Percentiles rank a stretch among this genome's conserved stretches.
Evolutionary conservation across 2,888 invertebrate genomes (phyloP).

Genomic region (Beris morrisii): DNA sequence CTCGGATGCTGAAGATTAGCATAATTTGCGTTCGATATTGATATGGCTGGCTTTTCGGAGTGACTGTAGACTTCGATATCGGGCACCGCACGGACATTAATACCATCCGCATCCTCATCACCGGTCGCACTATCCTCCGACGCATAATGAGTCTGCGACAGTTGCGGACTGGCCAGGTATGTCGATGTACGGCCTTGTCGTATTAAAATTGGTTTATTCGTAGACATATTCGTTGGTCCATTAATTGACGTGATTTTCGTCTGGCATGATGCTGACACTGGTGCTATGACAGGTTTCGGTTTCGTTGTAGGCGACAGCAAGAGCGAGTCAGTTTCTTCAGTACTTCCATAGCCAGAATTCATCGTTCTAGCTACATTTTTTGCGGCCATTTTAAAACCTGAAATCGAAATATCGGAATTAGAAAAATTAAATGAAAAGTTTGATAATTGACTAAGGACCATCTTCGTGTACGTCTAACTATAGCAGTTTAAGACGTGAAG

Average conservation of each 20-base stretch:
- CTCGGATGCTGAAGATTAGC: conserved; percentile 1
- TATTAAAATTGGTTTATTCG: conserved; percentile 78
- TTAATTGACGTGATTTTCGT: conserved; percentile 49
- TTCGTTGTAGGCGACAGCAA: conserved; percentile 61
- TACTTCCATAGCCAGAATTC: conserved; percentile 71
- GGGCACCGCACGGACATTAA: conserved; percentile 56
- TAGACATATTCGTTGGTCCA: conserved; percentile 54
- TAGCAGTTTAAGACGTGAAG: background rate
- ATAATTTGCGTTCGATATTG: conserved; percentile 55
- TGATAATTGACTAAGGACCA: background rate
- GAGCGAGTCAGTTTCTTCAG: conserved; percentile 81
- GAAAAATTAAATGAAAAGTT: background rate
- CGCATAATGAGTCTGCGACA: conserved; percentile 72
- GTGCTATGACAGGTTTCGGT: conserved; percentile 49
- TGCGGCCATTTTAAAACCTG: conserved; percentile 50
- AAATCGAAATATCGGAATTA: background rate
- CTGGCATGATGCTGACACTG: conserved; percentile 50
- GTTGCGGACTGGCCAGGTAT: conserved; percentile 68
- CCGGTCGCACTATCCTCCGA: conserved; percentile 76
- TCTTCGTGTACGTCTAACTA: background rate
- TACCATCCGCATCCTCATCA: conserved; percentile 56
- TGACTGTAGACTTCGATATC: conserved; percentile 61
- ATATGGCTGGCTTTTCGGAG: conserved; percentile 60
- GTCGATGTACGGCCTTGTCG: conserved; percentile 84
- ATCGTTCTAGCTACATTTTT: conserved; percentile 62